A percentile compares a stretch with the other conserved stretches of the same genome.
Conservation (phyloP, 2,113 vertebrate genomes). For the Ploceus nigricollis region DNA sequence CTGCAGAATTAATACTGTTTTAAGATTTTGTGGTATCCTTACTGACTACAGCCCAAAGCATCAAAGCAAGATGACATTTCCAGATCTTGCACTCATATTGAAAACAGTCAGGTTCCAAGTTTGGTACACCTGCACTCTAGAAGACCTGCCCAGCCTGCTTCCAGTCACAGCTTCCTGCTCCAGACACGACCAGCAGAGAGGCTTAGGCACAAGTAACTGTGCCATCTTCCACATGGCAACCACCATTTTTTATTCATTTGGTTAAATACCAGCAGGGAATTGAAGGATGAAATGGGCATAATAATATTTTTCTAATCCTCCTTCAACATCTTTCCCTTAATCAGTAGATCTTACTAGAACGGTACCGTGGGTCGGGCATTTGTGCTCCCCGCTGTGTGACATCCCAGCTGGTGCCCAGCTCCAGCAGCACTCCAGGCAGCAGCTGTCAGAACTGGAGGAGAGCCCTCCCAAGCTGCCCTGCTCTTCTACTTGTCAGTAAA, state of each 20-base stretch:
- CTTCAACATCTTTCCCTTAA: neutral
- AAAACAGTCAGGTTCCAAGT: neutral
- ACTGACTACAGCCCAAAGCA: neutral
- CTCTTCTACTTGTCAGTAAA: neutral
- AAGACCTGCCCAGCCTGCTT: neutral
- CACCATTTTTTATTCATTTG: neutral
- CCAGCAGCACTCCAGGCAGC: neutral
- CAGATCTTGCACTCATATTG: neutral
- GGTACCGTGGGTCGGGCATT: neutral
- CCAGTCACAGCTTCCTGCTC: neutral
- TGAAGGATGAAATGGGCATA: neutral
- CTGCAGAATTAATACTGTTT: neutral
- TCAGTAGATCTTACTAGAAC: fast-evolving
- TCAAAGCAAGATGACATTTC: neutral
- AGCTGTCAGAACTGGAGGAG: neutral
- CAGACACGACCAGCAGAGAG: fast-evolving
- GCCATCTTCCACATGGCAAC: fast-evolving
- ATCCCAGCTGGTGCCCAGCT: fast-evolving
- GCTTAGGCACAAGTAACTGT: neutral
- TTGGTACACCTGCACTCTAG: neutral
- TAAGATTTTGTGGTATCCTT: neutral
- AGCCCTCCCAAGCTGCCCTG: no score
- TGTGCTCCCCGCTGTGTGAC: fast-evolving
- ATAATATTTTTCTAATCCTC: neutral
- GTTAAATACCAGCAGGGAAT: neutral